Conservation (phyloP, 1,140 invertebrate genomes). For the Cherax destructor region DNA sequence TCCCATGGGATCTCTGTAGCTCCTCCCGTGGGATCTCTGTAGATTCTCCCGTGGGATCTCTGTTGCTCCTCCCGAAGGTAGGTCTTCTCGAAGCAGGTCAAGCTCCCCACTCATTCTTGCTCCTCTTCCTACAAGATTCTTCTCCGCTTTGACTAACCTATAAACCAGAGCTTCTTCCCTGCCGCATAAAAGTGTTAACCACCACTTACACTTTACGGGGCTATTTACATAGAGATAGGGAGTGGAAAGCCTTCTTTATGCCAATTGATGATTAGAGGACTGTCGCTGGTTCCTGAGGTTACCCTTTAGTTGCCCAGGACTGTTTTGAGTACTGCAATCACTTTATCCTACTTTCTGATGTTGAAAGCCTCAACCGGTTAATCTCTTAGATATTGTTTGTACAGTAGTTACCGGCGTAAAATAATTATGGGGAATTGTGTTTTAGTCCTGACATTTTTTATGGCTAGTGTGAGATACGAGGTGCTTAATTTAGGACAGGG, state of each 20-base stretch:
- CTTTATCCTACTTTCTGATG: not conserved
- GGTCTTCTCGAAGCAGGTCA: too few species aligned
- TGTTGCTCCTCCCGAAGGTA: too few species aligned
- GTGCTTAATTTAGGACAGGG: not conserved
- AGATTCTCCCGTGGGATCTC: too few species aligned
- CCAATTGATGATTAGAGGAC: not conserved
- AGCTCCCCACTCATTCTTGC: too few species aligned
- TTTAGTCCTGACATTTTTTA: not conserved
- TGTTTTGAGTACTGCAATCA: not conserved
- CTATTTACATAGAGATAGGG: not conserved
- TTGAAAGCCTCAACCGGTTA: not conserved
- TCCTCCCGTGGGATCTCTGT: too few species aligned
- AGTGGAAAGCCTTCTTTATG: not conserved
- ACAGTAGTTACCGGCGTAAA: not conserved
- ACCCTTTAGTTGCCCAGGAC: not conserved
- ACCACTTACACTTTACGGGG: not conserved
- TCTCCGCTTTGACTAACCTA: not conserved
- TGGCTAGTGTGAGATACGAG: not conserved
- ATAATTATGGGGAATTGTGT: not conserved
- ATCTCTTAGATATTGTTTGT: not conserved
- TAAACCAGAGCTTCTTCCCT: not conserved
- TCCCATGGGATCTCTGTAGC: too few species aligned
- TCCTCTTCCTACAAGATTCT: too few species aligned
- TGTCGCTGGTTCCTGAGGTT: not conserved
- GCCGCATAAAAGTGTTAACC: slow-evolving; percentile 27